These are phyloP conservation scores for Notolabrus celidotus DNA, from an alignment of 2,797 vertebrate species.

Conservation along the genomic window DNA sequence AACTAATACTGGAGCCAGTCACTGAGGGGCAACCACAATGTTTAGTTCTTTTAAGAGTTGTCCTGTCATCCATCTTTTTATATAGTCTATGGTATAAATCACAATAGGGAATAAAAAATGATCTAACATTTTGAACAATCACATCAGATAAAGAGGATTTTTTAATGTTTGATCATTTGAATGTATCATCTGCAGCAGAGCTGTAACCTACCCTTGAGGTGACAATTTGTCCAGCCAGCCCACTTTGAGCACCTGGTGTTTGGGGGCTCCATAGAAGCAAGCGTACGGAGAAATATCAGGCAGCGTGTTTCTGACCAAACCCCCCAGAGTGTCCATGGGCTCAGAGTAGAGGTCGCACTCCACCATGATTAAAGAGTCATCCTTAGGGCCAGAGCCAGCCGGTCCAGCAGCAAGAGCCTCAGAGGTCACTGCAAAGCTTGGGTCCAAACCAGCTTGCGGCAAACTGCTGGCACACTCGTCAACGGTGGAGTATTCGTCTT, in stretches of 20 bases:
- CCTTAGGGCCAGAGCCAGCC: conserved; percentile 16
- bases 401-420: conserved; percentile 22
- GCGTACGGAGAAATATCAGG: conserved; percentile 93
- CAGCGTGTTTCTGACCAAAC: conserved; percentile 17
- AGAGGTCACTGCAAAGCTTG: background rate
- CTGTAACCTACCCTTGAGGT: conserved; percentile 90
- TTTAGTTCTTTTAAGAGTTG: too few relatives aligned
- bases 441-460: conserved; percentile 20
- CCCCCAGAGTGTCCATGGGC: conserved; percentile 34
- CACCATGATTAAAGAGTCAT: conserved; percentile 56
- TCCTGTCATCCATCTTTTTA: too few relatives aligned
- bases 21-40: too few relatives aligned
- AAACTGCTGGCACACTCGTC: conserved; percentile 57
- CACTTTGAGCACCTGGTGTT: conserved; percentile 82
- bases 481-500: conserved; percentile 78
- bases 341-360: conserved; percentile 74
- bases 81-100: too few relatives aligned
- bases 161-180: background rate
- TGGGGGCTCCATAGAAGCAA: conserved; percentile 91
- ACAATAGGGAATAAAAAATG: too few relatives aligned
- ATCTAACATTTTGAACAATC: too few relatives aligned
- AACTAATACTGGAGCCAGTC: too few relatives aligned
- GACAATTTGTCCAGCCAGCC: conserved; percentile 99
- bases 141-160: too few relatives aligned
- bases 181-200: background rate